Conservation (phyloP, 2,797 vertebrate genomes). For the Varecia variegata region DNA sequence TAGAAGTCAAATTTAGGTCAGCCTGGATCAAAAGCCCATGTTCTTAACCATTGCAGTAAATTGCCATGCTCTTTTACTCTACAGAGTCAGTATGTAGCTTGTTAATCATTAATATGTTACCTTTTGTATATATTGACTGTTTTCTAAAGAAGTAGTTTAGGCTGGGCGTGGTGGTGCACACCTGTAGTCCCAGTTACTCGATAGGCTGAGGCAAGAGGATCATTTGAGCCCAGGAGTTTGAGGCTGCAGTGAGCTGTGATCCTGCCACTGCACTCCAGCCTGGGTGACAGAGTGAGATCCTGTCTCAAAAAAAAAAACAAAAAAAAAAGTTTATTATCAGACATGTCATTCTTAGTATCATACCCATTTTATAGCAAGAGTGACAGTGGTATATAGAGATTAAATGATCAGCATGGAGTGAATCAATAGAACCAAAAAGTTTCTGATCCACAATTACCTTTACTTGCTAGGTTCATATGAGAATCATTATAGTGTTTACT, state of each 20-base stretch:
- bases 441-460: not conserved
- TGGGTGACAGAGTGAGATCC: not conserved
- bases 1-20: constrained; percentile 1
- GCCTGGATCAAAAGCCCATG: not conserved
- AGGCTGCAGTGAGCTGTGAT: not conserved
- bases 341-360: not conserved
- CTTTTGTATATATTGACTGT: constrained; percentile 6
- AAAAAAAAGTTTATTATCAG: not conserved
- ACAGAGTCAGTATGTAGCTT: not conserved
- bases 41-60: not conserved
- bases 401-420: not conserved
- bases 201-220: not conserved
- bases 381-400: not conserved
- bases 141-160: constrained; percentile 12
- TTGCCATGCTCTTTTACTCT: not conserved
- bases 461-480: not conserved
- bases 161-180: not conserved
- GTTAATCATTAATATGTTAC: constrained; percentile 12
- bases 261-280: not conserved
- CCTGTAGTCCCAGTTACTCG: not conserved
- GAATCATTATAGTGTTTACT: not conserved
- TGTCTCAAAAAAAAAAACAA: not conserved
- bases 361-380: not conserved
- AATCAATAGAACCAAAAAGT: not conserved
- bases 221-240: not conserved